Base-by-base conservation (phyloP, 2,888 invertebrate species). In the Brachypalpus laphriformis region DNA sequence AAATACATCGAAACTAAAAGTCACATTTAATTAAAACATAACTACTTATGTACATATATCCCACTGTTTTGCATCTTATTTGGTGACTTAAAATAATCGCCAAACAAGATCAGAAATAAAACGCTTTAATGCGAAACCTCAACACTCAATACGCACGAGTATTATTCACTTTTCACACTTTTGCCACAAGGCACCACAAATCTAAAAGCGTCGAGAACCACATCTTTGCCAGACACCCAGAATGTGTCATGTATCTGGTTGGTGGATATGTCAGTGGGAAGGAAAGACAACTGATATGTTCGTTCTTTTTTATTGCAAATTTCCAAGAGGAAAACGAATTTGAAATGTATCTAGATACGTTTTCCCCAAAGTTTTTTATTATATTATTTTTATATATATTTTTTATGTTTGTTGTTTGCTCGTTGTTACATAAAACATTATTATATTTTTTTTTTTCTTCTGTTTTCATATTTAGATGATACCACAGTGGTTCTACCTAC, bases 271-370 rank as follows among this genome's bases (percentile, higher is more conserved):
- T 51, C 51, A 16, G 6, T 25, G 25, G n/a, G 7, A 54, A 28
- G 22, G 47, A 14, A 40, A 63, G 63, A 16, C 47, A 63, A 47
- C 31, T 47, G 63, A 63, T 63, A 63, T 34, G 45, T n/a, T 45
- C 63, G 31, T 47, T 28, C 31, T 47, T 31, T 47, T 18, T 31
- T 31, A 47, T n/a, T 31, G 28, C 28, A 47, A 47, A 47, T 31
- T 28, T 63, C 4, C 4, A 18, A 37, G 14, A 65, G 31, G 34
- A 20, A 65, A 65, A 65, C 14, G 11, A 47, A 49, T 34, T 65
- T 49, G 11, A 49, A 34, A 65, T 65, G 49, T 65, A 66, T 51
- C 37, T 49, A 65, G 34, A 37, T 66, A 37, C 49, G 4, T 20
- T 37, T 20, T 40, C 6, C 22, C 2, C 22, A 11, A 37, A 57